Percentiles rank a stretch among this genome's conserved stretches.
phyloP scores from a whole-genome alignment of 2,888 invertebrate genomes.

The Protula sp. region DNA sequence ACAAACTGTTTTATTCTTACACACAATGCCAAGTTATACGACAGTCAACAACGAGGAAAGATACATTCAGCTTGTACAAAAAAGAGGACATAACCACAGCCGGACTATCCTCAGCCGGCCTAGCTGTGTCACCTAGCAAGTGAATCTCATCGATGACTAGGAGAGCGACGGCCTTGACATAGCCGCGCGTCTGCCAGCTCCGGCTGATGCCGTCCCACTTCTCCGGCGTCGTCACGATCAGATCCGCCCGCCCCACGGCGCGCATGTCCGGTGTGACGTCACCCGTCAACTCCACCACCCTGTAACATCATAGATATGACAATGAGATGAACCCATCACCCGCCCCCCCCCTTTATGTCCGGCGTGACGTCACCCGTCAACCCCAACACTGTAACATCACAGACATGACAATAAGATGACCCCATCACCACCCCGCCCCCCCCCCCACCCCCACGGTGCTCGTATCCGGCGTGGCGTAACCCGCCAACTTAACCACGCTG shows the following conservation, averaged over 20 bases:
- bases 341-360: constrained; percentile 73
- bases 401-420: not conserved
- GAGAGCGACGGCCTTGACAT: constrained; percentile 79
- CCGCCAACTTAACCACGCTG: constrained; percentile 92
- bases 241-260: constrained; percentile 75
- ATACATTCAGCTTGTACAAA: no score
- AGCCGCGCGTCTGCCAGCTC: constrained; percentile 94
- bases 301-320: constrained; percentile 39
- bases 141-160: constrained; percentile 99
- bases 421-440: constrained; percentile 63
- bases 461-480: constrained; percentile 82
- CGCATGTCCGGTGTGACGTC: constrained; percentile 80
- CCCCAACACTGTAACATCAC: constrained; percentile 69
- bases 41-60: no score
- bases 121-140: constrained; percentile 71
- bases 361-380: constrained; percentile 90
- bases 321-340: constrained; percentile 29
- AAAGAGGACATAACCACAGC: no score
- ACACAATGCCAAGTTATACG: no score
- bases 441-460: no score
- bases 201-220: constrained; percentile 99
- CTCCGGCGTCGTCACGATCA: constrained; percentile 98
- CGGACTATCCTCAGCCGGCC: no score
- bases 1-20: no score
- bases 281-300: constrained; percentile 93